These are phyloP conservation scores for Platycnemis pennipes DNA, from an alignment of 2,888 invertebrate genomes.

Conservation along the genomic window DNA sequence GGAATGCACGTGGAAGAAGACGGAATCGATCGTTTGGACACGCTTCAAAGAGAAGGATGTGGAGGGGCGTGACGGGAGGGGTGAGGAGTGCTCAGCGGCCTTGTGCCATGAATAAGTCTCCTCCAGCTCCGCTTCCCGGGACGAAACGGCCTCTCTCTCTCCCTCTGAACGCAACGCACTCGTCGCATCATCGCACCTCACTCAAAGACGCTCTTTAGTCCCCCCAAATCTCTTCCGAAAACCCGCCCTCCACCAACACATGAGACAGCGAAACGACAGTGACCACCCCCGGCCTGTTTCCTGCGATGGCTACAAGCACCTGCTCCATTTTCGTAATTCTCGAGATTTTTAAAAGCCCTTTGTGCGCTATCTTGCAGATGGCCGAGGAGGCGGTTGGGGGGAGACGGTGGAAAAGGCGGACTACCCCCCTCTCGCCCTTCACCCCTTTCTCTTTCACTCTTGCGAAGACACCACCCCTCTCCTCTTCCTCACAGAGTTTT, in stretches of 20 bases:
- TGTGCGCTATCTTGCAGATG: background rate
- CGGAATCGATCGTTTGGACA: background rate
- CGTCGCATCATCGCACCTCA: no score
- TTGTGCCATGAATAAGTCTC: no score
- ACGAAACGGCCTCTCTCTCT: no score
- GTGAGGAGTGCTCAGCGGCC: background rate
- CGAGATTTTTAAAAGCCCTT: constrained; percentile 49
- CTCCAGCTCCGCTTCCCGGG: no score
- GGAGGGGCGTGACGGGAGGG: background rate
- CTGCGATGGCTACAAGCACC: constrained; percentile 30
- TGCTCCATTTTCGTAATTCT: constrained; percentile 51
- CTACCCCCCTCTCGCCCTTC: background rate
- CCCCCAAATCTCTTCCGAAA: background rate
- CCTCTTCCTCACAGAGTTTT: no score
- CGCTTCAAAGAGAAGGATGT: background rate
- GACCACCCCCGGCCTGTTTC: background rate
- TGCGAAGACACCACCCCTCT: background rate
- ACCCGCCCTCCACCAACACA: background rate
- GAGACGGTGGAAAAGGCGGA: background rate
- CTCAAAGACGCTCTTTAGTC: no score
- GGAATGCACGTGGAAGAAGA: no score
- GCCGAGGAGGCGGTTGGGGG: background rate
- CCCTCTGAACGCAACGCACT: no score
- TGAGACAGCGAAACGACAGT: no score
- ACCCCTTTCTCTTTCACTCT: background rate